Conservation (phyloP, 2,888 invertebrate species). For the Drosophila demipolita region DNA sequence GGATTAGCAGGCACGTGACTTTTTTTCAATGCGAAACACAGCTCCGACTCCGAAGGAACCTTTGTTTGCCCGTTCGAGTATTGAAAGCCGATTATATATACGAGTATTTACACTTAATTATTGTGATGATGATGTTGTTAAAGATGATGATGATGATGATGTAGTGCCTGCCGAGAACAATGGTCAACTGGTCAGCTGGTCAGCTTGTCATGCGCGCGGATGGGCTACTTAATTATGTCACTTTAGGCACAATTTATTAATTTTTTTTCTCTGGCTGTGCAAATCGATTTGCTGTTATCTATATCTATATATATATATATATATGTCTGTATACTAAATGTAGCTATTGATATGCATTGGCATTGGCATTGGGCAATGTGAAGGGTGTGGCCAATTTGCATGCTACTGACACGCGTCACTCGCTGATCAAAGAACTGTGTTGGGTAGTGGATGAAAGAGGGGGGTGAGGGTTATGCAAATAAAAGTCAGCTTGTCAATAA, state of each 20-base stretch:
- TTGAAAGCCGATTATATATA: constrained; percentile 70
- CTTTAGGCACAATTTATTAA: constrained; percentile 66
- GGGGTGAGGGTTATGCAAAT: constrained; percentile 59
- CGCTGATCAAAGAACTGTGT: constrained; percentile 40
- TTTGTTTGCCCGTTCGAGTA: constrained; percentile 48
- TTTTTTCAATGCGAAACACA: constrained; percentile 56
- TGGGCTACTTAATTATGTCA: constrained; percentile 71
- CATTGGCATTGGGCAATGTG: constrained; percentile 45
- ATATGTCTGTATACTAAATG: constrained; percentile 2
- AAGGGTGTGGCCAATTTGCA: constrained; percentile 75
- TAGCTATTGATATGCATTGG: constrained; percentile 47
- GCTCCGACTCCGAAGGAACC: constrained; percentile 36
- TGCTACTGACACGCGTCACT: constrained; percentile 67
- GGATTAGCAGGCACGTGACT: constrained; percentile 77
- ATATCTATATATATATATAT: constrained; percentile 11
- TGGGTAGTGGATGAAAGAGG: neutral
- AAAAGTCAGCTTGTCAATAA: constrained; percentile 56
- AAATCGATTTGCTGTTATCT: constrained; percentile 71
- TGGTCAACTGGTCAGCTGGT: constrained; percentile 54
- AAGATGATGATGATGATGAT: constrained; percentile 21
- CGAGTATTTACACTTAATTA: constrained; percentile 76
- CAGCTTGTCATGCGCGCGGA: constrained; percentile 26
- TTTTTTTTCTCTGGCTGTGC: constrained; percentile 49
- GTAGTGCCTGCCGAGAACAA: constrained; percentile 36
- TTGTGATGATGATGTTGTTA: constrained; percentile 23